Evolutionary conservation across 2,797 vertebrate genomes (phyloP).

Genomic region (Austrolebias charrua): DNA sequence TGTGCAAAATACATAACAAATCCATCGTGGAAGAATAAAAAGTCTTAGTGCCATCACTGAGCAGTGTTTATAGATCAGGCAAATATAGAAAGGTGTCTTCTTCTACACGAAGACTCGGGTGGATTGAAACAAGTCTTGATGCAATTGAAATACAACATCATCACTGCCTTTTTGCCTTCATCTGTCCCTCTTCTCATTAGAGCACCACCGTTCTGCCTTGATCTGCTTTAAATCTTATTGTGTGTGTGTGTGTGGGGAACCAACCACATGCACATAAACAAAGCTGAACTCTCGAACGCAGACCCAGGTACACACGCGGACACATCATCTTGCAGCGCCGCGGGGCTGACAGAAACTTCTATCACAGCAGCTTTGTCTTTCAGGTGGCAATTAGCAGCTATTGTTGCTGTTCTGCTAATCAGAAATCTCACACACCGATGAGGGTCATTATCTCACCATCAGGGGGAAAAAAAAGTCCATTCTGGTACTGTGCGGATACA

Average conservation of each 20-base stretch:
- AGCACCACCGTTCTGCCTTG: constrained; percentile 37
- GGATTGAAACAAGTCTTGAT: constrained; percentile 20
- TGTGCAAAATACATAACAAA: too few species aligned
- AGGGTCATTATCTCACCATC: constrained; percentile 76
- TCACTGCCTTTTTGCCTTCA: constrained; percentile 30
- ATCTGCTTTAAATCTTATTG: constrained; percentile 57
- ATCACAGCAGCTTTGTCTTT: constrained; percentile 71
- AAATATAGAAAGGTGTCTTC: constrained; percentile 14
- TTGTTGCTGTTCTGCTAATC: constrained; percentile 77
- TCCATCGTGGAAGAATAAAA: too few species aligned
- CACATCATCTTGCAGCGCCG: constrained; percentile 31
- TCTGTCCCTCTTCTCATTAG: constrained; percentile 39
- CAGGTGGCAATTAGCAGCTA: constrained; percentile 79
- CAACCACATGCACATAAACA: constrained; percentile 48
- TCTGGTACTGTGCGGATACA: constrained; percentile 41
- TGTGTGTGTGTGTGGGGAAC: constrained; percentile 8
- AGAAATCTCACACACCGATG: constrained; percentile 71
- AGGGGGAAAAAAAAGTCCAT: constrained; percentile 53
- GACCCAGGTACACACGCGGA: constrained; percentile 5
- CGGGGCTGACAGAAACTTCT: constrained; percentile 62
- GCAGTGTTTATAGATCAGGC: constrained; percentile 5
- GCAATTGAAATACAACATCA: constrained; percentile 41
- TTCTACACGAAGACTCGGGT: constrained; percentile 8
- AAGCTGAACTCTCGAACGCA: constrained; percentile 14
- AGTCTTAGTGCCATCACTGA: too few species aligned